A percentile compares a stretch with the other conserved stretches of the same genome.
Evolutionary conservation across 2,113 vertebrate genomes (phyloP).

Genomic region (Ovis canadensis): DNA sequence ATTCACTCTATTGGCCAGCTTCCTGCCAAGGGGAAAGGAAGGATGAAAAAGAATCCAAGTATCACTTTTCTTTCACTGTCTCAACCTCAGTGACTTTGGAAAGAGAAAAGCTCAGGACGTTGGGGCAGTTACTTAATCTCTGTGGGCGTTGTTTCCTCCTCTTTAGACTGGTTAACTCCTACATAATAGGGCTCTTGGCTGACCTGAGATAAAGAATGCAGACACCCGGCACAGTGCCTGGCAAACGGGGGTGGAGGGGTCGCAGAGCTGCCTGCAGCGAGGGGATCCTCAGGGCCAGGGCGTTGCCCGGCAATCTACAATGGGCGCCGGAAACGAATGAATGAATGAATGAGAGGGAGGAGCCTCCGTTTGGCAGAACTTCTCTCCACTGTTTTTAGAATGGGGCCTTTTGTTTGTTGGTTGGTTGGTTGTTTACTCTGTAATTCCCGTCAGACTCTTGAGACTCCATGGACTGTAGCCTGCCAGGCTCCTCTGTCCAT

Average conservation of each 20-base stretch:
- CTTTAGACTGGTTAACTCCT: neutral
- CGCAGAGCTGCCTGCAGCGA: neutral
- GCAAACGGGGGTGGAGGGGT: accelerated
- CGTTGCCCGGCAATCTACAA: neutral
- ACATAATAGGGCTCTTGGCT: neutral
- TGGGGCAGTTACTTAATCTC: neutral
- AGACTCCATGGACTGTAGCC: neutral
- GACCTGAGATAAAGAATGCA: neutral
- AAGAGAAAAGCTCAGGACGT: neutral
- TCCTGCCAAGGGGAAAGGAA: neutral
- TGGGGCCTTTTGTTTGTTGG: neutral
- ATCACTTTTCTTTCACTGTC: neutral
- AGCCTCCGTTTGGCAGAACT: neutral
- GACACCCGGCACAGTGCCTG: neutral
- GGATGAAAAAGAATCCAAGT: neutral
- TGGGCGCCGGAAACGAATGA: neutral
- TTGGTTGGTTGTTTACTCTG: neutral
- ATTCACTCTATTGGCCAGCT: neutral
- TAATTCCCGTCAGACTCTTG: neutral
- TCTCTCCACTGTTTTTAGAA: neutral
- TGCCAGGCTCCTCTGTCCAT: neutral
- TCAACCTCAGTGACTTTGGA: neutral
- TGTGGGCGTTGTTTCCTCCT: neutral
- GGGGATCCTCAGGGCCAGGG: neutral
- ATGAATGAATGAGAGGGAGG: neutral